Conservation (phyloP, 2,113 vertebrate genomes). For the Phyllostomus hastatus region DNA sequence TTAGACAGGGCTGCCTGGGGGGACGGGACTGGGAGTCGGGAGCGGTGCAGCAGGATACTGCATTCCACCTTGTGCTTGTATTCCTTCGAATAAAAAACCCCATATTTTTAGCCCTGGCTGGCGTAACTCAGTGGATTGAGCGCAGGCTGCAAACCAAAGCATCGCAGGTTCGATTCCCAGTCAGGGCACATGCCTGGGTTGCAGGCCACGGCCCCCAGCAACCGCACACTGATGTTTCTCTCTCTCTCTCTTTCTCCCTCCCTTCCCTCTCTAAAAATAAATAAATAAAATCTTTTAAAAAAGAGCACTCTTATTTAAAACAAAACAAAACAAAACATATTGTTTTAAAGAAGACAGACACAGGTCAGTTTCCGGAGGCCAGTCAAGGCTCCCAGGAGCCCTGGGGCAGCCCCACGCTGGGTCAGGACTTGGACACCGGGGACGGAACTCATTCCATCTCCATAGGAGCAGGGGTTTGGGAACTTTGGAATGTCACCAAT, state of each 20-base stretch:
- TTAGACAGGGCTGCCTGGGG: slow-evolving; percentile 22
- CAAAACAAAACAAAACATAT: too few relatives aligned
- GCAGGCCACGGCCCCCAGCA: too few relatives aligned
- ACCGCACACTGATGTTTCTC: too few relatives aligned
- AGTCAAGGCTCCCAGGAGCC: neutral
- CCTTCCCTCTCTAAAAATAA: too few relatives aligned
- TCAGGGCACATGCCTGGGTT: too few relatives aligned
- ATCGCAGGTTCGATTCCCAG: too few relatives aligned
- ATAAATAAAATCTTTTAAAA: too few relatives aligned
- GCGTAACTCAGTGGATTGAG: too few relatives aligned
- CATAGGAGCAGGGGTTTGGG: slow-evolving; percentile 24
- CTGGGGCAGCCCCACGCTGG: neutral
- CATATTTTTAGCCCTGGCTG: too few relatives aligned
- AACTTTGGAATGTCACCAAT: slow-evolving; percentile 65
- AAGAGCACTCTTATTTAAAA: too few relatives aligned
- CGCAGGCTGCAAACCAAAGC: too few relatives aligned
- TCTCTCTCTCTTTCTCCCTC: too few relatives aligned
- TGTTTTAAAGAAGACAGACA: neutral
- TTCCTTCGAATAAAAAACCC: neutral
- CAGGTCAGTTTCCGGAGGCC: neutral
- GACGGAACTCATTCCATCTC: neutral
- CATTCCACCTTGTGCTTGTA: slow-evolving; percentile 10
- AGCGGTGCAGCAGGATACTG: neutral
- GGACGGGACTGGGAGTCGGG: neutral
- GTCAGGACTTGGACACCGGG: neutral